Evolutionary conservation across 2,888 invertebrate species (phyloP).

Genomic region (Hoplodrina blanda): DNA sequence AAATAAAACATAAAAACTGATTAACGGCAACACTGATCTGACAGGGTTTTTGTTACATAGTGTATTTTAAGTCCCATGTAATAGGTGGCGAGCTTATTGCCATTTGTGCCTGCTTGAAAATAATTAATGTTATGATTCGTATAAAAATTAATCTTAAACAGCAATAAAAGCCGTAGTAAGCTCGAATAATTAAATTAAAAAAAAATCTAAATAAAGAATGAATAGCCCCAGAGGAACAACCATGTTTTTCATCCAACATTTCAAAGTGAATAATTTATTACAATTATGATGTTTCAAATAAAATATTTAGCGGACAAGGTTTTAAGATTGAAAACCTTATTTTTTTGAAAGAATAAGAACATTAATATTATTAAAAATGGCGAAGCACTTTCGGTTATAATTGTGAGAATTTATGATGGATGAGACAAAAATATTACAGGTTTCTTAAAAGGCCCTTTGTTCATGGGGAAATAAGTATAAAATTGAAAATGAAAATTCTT

Average conservation of each 20-base stretch:
- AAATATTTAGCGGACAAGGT: constrained; percentile 19
- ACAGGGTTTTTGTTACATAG: no score
- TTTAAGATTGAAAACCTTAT: constrained; percentile 10
- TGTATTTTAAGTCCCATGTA: no score
- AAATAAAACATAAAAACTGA: no score
- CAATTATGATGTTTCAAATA: constrained; percentile 23
- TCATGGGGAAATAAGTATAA: background rate
- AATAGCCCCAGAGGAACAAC: constrained; percentile 8
- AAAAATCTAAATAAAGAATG: background rate
- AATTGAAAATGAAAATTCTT: no score
- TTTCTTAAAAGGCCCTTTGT: background rate
- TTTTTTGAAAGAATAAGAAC: constrained; percentile 10
- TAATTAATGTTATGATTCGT: no score
- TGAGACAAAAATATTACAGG: background rate
- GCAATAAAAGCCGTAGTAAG: no score
- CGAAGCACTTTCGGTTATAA: constrained; percentile 19
- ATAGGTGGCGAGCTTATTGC: no score
- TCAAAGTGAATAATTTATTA: constrained; percentile 40
- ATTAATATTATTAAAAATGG: constrained; percentile 16
- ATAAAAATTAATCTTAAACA: no score
- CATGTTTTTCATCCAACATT: constrained; percentile 15
- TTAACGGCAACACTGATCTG: no score
- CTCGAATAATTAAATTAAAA: background rate
- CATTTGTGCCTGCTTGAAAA: no score
- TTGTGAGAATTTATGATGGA: constrained; percentile 7